A percentile compares a stretch with the other conserved stretches of the same genome.
These are phyloP conservation scores for Trinorchestia longiramus DNA, from an alignment of 1,140 invertebrate genomes.

Conservation along the genomic window DNA sequence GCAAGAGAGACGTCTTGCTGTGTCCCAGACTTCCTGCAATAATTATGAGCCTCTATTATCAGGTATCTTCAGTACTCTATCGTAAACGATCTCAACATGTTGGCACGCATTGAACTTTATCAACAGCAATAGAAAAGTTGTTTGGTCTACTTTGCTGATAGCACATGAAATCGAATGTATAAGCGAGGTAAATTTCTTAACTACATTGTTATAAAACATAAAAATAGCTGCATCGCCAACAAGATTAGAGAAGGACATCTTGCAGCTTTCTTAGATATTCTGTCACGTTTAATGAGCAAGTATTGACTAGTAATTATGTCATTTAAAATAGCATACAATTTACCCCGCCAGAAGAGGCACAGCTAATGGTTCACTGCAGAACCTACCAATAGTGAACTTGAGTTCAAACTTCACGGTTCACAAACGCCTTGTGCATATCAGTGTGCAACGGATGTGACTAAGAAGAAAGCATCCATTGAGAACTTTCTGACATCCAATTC, in stretches of 20 bases:
- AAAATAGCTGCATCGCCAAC: too few relatives aligned
- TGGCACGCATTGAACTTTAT: not conserved
- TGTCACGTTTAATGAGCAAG: not conserved
- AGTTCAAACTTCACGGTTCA: not conserved
- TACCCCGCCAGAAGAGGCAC: not conserved
- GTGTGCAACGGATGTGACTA: too few relatives aligned
- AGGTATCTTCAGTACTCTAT: not conserved
- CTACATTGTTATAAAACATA: not conserved
- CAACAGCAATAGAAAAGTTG: not conserved
- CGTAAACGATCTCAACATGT: not conserved
- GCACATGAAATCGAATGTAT: not conserved
- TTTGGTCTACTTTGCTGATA: not conserved
- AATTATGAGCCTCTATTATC: not conserved
- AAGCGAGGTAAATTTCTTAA: not conserved
- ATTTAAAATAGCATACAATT: not conserved
- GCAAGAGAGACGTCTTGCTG: constrained; percentile 77
- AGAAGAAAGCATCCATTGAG: not conserved
- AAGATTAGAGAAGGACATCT: not conserved
- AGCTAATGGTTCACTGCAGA: not conserved
- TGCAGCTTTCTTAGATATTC: not conserved
- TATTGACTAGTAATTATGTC: not conserved
- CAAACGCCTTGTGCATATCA: too few relatives aligned
- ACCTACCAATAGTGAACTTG: not conserved
- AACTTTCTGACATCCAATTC: not conserved
- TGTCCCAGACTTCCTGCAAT: constrained; percentile 74